Evolutionary conservation across 2,113 vertebrate genomes (phyloP).

Genomic region (Protobothrops mucrosquamatus): DNA sequence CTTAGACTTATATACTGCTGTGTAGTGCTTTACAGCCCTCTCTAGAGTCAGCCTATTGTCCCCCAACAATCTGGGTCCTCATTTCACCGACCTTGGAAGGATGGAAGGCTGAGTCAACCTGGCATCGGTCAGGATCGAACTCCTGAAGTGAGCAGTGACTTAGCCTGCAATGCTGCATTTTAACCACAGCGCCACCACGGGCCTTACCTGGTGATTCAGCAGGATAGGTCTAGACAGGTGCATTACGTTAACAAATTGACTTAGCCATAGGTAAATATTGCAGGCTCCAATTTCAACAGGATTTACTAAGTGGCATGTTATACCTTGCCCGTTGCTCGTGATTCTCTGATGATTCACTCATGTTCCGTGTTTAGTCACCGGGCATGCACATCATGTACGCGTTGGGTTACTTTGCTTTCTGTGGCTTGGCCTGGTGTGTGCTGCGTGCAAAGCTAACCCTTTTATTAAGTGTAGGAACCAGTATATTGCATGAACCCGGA

Average conservation of each 20-base stretch:
- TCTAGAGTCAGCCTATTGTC: no score
- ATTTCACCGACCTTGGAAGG: no score
- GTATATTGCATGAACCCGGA: neutral
- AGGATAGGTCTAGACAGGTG: neutral
- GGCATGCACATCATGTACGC: neutral
- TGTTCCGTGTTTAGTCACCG: neutral
- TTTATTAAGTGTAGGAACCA: neutral
- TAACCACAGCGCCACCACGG: no score
- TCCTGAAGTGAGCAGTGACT: no score
- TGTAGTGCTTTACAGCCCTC: no score
- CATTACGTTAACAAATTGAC: neutral
- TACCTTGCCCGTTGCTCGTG: neutral
- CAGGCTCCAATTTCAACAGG: neutral
- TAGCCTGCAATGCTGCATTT: no score
- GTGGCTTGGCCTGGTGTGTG: neutral
- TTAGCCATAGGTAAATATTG: neutral
- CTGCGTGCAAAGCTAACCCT: neutral
- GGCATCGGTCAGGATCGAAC: no score
- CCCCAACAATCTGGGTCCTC: no score
- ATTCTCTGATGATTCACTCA: neutral
- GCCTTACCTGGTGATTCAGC: neutral
- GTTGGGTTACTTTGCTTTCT: neutral
- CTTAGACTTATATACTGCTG: no score
- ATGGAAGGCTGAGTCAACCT: no score
- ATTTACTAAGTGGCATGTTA: neutral